These are phyloP conservation scores for Sapayoa aenigma DNA, from an alignment of 2,113 vertebrate species.

Conservation along the genomic window DNA sequence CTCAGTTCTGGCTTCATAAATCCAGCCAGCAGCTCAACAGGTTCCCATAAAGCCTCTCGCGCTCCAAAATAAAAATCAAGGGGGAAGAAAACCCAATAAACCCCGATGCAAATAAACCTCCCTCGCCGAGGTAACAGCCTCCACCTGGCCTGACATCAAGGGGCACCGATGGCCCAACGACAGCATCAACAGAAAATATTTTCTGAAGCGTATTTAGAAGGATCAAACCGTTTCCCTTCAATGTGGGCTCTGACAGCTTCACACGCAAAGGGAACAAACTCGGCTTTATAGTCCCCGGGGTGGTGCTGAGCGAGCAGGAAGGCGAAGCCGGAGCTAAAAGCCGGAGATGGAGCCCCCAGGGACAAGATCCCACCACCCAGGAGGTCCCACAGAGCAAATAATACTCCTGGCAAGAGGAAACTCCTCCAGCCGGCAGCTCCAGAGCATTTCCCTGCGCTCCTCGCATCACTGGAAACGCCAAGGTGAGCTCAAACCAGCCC, in stretches of 20 bases:
- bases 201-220: background rate
- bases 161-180: background rate
- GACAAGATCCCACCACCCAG: accelerated
- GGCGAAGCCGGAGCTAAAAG: background rate
- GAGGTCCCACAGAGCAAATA: background rate
- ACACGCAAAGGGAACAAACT: constrained; percentile 26
- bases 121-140: background rate
- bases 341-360: background rate
- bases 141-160: constrained; percentile 46
- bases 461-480: accelerated
- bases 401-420: background rate
- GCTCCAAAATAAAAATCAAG: background rate
- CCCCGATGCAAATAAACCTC: background rate
- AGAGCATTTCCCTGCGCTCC: accelerated
- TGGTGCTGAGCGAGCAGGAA: background rate
- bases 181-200: constrained; percentile 42
- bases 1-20: background rate
- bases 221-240: constrained; percentile 19
- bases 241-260: background rate
- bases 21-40: background rate
- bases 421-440: background rate
- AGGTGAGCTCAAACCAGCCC: background rate
- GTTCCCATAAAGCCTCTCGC: background rate
- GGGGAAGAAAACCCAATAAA: background rate
- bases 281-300: background rate